Base-by-base conservation (phyloP, 2,113 vertebrate species). In the Manacus vitellinus region DNA sequence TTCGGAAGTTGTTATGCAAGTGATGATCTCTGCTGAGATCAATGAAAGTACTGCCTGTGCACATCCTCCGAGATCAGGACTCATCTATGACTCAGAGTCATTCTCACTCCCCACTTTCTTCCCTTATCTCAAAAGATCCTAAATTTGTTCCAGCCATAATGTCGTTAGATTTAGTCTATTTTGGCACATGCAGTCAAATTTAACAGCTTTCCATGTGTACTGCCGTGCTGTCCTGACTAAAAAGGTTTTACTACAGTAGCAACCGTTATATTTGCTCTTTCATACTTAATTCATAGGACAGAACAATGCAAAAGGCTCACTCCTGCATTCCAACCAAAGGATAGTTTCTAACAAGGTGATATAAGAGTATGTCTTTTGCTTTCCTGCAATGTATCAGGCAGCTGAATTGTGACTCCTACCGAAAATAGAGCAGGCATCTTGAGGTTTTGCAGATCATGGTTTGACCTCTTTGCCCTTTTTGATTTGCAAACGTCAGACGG, bases 81-180 rank as follows among this genome's bases (percentile, higher is more conserved):
- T 95, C 92, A 88, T 80, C 85, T 87, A 74, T 97, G 96, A 97
- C 90, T 97, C 97, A 97, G 88, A 95, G n/a, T 81, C 79, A 62
- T 96, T 89, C 86, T 88, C 85, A 78, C 85, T 85, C 70, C 52
- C 20, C 37, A 20, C n/a, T 89, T 90, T 96, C 86, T 89, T 91
- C 82, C n/a, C 25, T 89, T 89, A 81, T 80, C 86, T 94, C 70
- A 89, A 72, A 95, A 95, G 49, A 75, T 71, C 91, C 70, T 67
- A 77, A 82, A 63, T 93, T 74, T 90, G 41, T 75, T 91, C 52
- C 67, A 91, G 47, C 24, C 55, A 19, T 83, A 88, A 85, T 94
- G 56, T 55, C 66, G 54, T 82, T 75, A 92, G 31, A 30, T 81
- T 73, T 85, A 88, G 85, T 67, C 66, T 85, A 52, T 85, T 94